Conservation (phyloP, 2,113 vertebrate genomes). For the Triplophysa dalaica region DNA sequence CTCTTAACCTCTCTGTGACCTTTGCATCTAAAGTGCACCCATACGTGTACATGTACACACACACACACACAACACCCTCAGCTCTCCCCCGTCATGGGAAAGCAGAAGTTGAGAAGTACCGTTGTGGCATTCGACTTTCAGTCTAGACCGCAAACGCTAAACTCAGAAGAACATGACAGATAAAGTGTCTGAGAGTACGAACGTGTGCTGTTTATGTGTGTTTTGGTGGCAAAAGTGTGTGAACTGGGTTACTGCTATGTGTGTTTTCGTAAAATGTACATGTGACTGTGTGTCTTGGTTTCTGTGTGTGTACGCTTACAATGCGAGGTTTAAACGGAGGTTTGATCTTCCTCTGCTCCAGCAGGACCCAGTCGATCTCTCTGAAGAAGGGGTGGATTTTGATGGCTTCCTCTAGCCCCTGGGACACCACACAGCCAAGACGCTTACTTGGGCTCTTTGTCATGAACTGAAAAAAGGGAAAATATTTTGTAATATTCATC, state of each 20-base stretch:
- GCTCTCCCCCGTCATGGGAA: slow-evolving; percentile 51
- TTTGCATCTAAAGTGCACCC: slow-evolving; percentile 14
- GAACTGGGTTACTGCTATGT: not conserved
- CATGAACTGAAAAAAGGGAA: slow-evolving; percentile 85
- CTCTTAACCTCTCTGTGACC: slow-evolving; percentile 43
- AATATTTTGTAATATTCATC: not conserved
- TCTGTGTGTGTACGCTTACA: slow-evolving; percentile 77
- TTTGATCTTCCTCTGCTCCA: slow-evolving; percentile 96
- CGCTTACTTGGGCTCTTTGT: slow-evolving; percentile 96
- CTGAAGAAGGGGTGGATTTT: slow-evolving; percentile 95
- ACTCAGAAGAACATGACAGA: slow-evolving; percentile 38
- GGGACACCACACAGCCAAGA: slow-evolving; percentile 90
- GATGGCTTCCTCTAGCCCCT: slow-evolving; percentile 93
- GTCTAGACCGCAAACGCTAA: slow-evolving; percentile 52
- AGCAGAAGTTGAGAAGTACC: slow-evolving; percentile 50
- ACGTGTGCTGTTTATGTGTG: not conserved
- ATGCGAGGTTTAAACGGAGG: slow-evolving; percentile 97
- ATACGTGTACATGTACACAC: slow-evolving; percentile 27
- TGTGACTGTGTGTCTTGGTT: not conserved
- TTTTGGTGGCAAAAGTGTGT: not conserved
- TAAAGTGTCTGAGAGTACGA: slow-evolving; percentile 21
- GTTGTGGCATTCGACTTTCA: slow-evolving; percentile 52
- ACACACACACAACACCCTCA: slow-evolving; percentile 31
- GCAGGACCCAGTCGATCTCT: slow-evolving; percentile 95
- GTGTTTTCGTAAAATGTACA: not conserved